Evolutionary conservation across 2,113 vertebrate species (phyloP).

Genomic region (Ceyx margarethae): DNA sequence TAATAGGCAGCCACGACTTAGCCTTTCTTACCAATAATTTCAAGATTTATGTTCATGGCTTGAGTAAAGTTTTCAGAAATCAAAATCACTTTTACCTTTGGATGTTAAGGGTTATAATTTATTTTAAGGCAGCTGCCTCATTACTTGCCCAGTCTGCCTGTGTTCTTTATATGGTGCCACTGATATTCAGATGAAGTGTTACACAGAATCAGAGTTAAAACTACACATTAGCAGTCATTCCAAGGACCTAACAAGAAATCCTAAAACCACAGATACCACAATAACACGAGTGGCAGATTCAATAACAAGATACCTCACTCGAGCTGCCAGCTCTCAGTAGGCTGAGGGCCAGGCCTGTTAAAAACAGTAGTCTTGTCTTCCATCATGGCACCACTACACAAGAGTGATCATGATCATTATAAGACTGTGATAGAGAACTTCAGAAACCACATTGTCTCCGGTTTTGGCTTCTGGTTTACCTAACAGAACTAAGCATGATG

Average conservation of each 20-base stretch:
- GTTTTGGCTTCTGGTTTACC: neutral
- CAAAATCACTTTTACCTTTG: neutral
- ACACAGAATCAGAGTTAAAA: neutral
- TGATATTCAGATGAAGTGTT: neutral
- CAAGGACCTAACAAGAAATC: neutral
- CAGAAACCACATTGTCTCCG: neutral
- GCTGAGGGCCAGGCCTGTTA: neutral
- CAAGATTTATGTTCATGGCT: constrained; percentile 9
- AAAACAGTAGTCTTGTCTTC: neutral
- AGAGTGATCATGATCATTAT: neutral
- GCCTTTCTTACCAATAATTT: neutral
- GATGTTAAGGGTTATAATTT: constrained; percentile 24
- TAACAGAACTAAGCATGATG: neutral
- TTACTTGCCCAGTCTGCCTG: neutral
- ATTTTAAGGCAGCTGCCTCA: neutral
- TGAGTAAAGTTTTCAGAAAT: neutral
- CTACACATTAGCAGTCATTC: neutral
- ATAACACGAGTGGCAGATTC: neutral
- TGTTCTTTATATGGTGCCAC: neutral
- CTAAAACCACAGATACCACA: neutral
- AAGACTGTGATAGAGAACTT: neutral
- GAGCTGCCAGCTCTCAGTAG: neutral
- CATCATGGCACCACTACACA: neutral
- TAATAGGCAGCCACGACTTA: neutral
- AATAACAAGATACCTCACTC: neutral